These are phyloP conservation scores for Aphaenogaster floridana DNA, from an alignment of 1,140 invertebrate species.

Conservation along the genomic window DNA sequence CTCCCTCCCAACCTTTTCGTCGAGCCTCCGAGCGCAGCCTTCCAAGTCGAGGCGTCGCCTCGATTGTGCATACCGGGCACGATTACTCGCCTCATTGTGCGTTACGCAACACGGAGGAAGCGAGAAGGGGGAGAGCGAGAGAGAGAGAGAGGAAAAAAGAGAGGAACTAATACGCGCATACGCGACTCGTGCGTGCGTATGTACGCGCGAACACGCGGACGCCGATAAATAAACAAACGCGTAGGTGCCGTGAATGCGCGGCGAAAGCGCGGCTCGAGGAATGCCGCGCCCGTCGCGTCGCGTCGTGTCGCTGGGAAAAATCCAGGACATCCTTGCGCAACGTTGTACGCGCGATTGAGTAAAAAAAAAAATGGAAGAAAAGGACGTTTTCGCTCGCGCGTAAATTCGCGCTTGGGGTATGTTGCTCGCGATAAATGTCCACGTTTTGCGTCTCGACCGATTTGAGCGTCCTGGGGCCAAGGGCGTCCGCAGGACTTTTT, in stretches of 20 bases:
- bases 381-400: too few relatives aligned
- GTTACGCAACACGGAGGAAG: conserved; percentile 35
- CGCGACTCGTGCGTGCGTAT: conserved; percentile 6
- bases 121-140: neutral
- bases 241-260: conserved; percentile 27
- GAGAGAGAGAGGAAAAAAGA: neutral
- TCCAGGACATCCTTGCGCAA: conserved; percentile 55
- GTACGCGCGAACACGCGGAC: neutral
- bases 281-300: conserved; percentile 26
- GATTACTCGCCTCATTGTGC: conserved; percentile 50
- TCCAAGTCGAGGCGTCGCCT: conserved; percentile 56
- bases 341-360: neutral
- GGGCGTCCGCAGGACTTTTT: too few relatives aligned
- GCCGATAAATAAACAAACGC: conserved; percentile 51
- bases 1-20: neutral
- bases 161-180: neutral
- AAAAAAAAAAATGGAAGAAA: neutral
- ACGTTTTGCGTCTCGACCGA: neutral
- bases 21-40: neutral
- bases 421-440: neutral
- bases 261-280: conserved; percentile 31
- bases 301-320: conserved; percentile 21
- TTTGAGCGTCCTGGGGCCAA: neutral
- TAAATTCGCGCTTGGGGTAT: conserved; percentile 3
- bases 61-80: conserved; percentile 67